A percentile compares a stretch with the other conserved stretches of the same genome.
phyloP scores from a whole-genome alignment of 1,140 invertebrate genomes.

The Drosophila auraria region DNA sequence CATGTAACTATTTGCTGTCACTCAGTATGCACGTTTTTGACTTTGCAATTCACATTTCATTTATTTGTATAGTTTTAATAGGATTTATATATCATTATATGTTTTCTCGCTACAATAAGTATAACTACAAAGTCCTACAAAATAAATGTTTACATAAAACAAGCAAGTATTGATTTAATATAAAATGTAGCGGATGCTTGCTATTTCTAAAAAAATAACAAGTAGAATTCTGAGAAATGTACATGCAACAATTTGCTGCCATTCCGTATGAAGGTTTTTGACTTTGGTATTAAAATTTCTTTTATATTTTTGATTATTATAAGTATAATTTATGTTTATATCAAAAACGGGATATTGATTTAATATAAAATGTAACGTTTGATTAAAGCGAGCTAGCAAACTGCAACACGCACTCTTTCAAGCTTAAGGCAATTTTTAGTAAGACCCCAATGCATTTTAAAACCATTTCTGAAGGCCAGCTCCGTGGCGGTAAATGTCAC shows the following conservation, averaged over 20 bases:
- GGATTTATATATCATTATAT: too few species aligned
- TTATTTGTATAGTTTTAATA: neutral
- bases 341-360: too few species aligned
- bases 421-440: neutral
- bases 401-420: neutral
- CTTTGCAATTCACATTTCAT: neutral
- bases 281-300: neutral
- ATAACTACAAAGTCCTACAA: too few species aligned
- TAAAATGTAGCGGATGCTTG: too few species aligned
- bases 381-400: too few species aligned
- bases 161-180: too few species aligned
- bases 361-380: too few species aligned
- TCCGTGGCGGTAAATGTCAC: slow-evolving; percentile 26
- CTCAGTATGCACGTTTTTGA: too few species aligned
- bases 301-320: neutral
- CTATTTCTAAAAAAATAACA: neutral
- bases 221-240: neutral
- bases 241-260: neutral
- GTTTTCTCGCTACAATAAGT: too few species aligned
- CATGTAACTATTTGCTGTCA: neutral
- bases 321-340: too few species aligned
- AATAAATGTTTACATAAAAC: too few species aligned
- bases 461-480: slow-evolving; percentile 8
- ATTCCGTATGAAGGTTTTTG: too few species aligned
- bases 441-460: slow-evolving; percentile 1